Evolutionary conservation across 2,113 vertebrate genomes (phyloP), one percentile per base, ranked within the genome.

Genomic region (Turdus rufiventris): DNA sequence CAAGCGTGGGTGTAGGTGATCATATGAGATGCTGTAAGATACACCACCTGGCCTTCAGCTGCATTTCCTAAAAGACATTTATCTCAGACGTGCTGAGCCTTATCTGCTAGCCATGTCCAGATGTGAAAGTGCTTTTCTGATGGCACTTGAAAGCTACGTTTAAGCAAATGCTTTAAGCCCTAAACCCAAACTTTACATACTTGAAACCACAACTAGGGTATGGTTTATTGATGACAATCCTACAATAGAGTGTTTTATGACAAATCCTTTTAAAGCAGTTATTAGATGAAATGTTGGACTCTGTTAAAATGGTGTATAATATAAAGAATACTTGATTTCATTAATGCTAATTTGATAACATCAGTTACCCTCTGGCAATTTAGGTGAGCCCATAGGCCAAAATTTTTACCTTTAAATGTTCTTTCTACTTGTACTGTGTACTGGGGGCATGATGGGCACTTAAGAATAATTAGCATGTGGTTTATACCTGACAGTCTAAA

Each of bases 361-460:
- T 50, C n/a, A 45, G 34, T 9, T 5, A 36, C 72, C 26, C 15
- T 86, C 33, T 56, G 31, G 28, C 40, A 91, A 28, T 76, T 86
- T 29, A 58, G 60, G 33, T 89, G 60, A 91, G 31, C 50, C 58
- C 26, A 5, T 25, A 81, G 87, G 77, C 70, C 54, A 92, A 93
- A 57, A 61, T 80, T 77, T 95, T 96, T 93, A 85, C 60, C 42
- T 95, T 48, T 29, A 93, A 88, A 51, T 93, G 87, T 11, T 82
- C 51, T 82, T 92, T 78, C 57, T 85, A 34, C 71, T 51, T 83
- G 29, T 90, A 21, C 29, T 78, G 31, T 90, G 43, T 76, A 53
- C 33, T 83, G 10, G 9, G 48, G 12, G 2, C 26, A 5, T 29
- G 20, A 36, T 53, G 40, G 58, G 36, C 36, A 67, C 34, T 74